Conservation (phyloP, 2,113 vertebrate species). For the Illadopsis cleaveri region DNA sequence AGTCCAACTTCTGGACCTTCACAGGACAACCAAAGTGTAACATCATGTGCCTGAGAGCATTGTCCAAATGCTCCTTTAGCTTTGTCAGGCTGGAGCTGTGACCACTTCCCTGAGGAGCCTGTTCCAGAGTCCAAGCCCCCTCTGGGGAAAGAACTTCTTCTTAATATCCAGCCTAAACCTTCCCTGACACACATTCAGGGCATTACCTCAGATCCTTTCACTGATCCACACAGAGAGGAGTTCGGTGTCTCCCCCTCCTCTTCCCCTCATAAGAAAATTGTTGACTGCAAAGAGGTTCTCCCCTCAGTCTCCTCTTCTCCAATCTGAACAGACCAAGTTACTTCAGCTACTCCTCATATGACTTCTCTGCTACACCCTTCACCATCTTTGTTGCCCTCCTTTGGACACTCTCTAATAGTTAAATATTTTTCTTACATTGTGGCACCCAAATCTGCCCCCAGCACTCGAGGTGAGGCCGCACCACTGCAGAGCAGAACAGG, state of each 20-base stretch:
- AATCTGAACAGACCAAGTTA: background rate
- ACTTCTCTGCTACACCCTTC: background rate
- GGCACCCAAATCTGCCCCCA: too few species aligned
- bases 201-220: background rate
- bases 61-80: background rate
- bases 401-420: accelerated
- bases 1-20: background rate
- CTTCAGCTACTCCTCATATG: accelerated
- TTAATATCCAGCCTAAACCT: background rate
- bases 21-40: background rate
- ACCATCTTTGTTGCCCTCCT: background rate
- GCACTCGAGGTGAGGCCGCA: accelerated
- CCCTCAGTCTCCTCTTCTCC: background rate
- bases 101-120: background rate
- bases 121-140: accelerated
- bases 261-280: background rate
- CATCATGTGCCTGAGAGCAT: accelerated
- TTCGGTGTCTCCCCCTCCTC: background rate
- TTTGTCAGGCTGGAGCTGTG: background rate
- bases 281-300: accelerated
- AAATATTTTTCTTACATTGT: accelerated
- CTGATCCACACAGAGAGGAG: background rate
- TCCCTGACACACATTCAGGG: background rate
- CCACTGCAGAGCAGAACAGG: accelerated
- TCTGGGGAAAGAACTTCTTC: background rate